A percentile compares a stretch with the other conserved stretches of the same genome.
These are phyloP conservation scores for Polyergus mexicanus DNA, from an alignment of 1,140 invertebrate species.

Conservation along the genomic window DNA sequence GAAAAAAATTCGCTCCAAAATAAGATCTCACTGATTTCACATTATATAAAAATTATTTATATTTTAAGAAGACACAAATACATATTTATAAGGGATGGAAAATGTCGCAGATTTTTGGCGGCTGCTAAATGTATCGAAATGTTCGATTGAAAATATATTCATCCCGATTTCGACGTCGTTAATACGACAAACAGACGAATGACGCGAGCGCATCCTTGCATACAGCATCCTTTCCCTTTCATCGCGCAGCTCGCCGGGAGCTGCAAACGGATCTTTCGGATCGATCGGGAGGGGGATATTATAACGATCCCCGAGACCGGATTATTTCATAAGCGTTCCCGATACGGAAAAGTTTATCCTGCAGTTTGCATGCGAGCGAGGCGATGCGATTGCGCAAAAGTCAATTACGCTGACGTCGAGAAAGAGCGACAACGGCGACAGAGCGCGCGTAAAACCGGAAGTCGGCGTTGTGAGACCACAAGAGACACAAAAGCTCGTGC, in stretches of 20 bases:
- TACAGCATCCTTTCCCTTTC: slow-evolving; percentile 73
- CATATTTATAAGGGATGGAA: not conserved
- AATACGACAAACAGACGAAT: not conserved
- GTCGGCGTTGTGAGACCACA: slow-evolving; percentile 9
- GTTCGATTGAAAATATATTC: not conserved
- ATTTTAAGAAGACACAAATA: not conserved
- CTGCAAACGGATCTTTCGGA: slow-evolving; percentile 77
- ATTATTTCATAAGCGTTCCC: slow-evolving; percentile 84
- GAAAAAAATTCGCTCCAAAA: too few species aligned
- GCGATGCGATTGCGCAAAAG: slow-evolving; percentile 75
- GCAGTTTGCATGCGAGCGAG: slow-evolving; percentile 69
- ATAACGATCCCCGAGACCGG: slow-evolving; percentile 73
- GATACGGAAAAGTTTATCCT: slow-evolving; percentile 83
- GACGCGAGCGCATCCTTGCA: slow-evolving; percentile 52
- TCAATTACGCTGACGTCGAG: slow-evolving; percentile 28
- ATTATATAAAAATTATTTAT: too few species aligned
- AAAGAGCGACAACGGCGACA: not conserved
- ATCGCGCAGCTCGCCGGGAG: slow-evolving; percentile 69
- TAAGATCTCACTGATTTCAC: too few species aligned
- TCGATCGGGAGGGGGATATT: slow-evolving; percentile 40
- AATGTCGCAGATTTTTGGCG: not conserved
- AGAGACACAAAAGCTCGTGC: not conserved
- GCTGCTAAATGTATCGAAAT: not conserved
- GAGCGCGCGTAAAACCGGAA: slow-evolving; percentile 37
- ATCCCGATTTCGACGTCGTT: not conserved